A percentile compares a stretch with the other conserved stretches of the same genome.
Conservation (phyloP, 2,888 invertebrate genomes). For the Aethes cnicana region DNA sequence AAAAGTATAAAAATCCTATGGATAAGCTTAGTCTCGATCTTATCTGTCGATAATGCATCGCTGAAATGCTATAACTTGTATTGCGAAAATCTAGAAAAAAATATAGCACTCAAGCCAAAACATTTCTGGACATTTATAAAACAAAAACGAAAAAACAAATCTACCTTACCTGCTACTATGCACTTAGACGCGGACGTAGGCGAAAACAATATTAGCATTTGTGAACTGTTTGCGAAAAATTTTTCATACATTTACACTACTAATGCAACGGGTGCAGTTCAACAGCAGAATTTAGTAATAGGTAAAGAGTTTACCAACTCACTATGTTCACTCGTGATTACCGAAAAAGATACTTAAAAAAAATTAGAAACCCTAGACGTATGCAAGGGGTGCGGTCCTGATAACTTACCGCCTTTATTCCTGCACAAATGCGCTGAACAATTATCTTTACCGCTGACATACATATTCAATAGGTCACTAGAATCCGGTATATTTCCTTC, state of each 20-base stretch:
- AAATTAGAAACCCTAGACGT: conserved; percentile 9
- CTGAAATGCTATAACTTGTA: too few species aligned
- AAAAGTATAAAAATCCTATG: too few species aligned
- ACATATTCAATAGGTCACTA: conserved; percentile 17
- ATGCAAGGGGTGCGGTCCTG: conserved; percentile 20
- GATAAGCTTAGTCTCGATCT: too few species aligned
- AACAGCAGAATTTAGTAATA: background rate
- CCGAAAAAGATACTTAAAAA: too few species aligned
- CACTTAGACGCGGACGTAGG: background rate
- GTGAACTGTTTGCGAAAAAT: conserved; percentile 1
- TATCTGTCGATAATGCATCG: too few species aligned
- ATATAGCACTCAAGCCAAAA: background rate
- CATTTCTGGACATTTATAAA: too few species aligned
- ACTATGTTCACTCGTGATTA: background rate
- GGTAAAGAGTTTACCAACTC: background rate
- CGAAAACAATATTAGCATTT: background rate
- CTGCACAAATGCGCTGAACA: conserved; percentile 5
- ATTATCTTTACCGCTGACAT: conserved; percentile 3
- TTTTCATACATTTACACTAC: background rate
- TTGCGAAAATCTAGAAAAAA: background rate
- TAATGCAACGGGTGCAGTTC: background rate
- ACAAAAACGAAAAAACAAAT: conserved; percentile 3
- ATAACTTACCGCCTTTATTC: conserved; percentile 16
- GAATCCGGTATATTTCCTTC: conserved; percentile 16
- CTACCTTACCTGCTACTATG: background rate